Percentiles rank a stretch among this genome's conserved stretches.
These are phyloP conservation scores for Volucella zonaria DNA, from an alignment of 2,888 invertebrate species.

Conservation along the genomic window DNA sequence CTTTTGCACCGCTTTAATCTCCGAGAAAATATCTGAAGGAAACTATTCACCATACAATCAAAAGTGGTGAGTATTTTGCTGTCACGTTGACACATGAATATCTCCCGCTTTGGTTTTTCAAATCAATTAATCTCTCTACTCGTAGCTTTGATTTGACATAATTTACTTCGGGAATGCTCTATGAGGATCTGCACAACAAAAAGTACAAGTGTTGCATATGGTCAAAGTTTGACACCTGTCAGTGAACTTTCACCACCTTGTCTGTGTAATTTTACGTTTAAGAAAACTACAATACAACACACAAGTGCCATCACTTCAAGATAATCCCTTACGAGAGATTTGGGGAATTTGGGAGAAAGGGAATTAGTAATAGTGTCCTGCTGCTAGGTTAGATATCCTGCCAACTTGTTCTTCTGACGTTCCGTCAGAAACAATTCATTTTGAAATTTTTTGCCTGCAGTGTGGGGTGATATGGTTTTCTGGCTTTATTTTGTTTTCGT, in stretches of 20 bases:
- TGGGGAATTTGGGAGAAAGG: conserved; percentile 27
- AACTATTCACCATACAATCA: conserved; percentile 24
- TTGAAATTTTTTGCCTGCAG: not conserved
- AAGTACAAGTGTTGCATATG: conserved; percentile 7
- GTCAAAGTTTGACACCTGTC: conserved; percentile 51
- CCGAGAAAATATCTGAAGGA: not conserved
- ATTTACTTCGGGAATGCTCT: not conserved
- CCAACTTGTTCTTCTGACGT: not conserved
- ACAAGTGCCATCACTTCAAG: not conserved
- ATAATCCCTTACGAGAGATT: conserved; percentile 12
- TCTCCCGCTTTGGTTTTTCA: conserved; percentile 9
- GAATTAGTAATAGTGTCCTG: conserved; percentile 40
- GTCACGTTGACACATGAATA: not conserved
- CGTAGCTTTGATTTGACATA: not conserved
- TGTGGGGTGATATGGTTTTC: not conserved
- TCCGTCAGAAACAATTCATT: conserved; percentile 3
- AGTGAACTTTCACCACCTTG: conserved; percentile 20
- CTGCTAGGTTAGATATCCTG: conserved; percentile 30
- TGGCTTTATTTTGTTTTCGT: not conserved
- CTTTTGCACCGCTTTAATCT: not conserved
- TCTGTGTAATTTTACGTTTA: too few species aligned
- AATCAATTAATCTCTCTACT: conserved; percentile 37
- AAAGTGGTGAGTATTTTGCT: conserved; percentile 10
- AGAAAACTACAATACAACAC: too few species aligned
- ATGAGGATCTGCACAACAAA: conserved; percentile 13